Percentiles rank a stretch among this genome's conserved stretches.
Conservation (phyloP, 2,113 vertebrate species). For the Ptilonorhynchus violaceus region DNA sequence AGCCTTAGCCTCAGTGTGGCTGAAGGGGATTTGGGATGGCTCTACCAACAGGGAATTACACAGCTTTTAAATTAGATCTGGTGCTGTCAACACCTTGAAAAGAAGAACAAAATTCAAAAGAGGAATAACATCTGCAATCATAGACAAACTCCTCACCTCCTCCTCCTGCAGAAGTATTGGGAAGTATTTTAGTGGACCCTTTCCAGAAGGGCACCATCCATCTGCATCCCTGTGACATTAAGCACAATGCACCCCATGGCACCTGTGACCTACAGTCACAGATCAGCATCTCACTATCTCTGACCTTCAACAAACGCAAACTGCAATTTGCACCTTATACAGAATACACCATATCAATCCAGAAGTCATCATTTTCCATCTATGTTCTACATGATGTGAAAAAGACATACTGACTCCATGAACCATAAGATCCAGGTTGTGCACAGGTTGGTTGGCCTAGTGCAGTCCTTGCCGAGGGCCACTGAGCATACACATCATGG, state of each 20-base stretch:
- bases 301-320: neutral
- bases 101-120: neutral
- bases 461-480: neutral
- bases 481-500: neutral
- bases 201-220: neutral
- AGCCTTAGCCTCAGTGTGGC: neutral
- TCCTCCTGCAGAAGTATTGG: neutral
- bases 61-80: neutral
- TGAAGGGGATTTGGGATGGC: neutral
- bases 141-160: neutral
- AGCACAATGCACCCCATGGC: neutral
- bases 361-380: neutral
- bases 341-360: neutral
- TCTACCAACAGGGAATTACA: neutral
- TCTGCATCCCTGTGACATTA: neutral
- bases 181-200: neutral
- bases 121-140: neutral
- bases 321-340: neutral
- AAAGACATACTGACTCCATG: neutral
- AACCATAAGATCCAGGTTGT: accelerated
- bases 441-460: neutral
- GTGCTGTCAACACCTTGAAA: neutral
- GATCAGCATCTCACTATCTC: neutral
- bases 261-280: neutral
- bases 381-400: neutral